phyloP scores from a whole-genome alignment of 1,140 invertebrate genomes.

The Drosophila bocqueti region DNA sequence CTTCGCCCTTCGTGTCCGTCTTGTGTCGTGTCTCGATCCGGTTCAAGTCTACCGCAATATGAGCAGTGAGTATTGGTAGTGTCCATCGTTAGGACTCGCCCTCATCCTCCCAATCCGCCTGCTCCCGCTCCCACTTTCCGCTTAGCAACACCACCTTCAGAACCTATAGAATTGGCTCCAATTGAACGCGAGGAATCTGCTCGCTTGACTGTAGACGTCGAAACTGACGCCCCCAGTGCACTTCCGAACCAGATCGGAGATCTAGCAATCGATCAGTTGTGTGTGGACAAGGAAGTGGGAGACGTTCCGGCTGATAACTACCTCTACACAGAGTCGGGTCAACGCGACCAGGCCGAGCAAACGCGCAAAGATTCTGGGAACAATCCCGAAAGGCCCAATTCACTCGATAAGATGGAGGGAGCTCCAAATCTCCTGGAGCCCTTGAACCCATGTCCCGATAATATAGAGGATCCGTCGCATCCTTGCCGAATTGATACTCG shows the following conservation, averaged over 20 bases:
- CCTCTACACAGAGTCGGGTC: constrained; percentile 14
- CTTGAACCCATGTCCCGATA: constrained; percentile 20
- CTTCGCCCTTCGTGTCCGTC: constrained; percentile 5
- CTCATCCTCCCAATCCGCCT: constrained; percentile 7
- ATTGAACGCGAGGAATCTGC: constrained; percentile 8
- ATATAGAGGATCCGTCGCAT: background rate
- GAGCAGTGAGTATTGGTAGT: constrained; percentile 71
- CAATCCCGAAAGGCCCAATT: constrained; percentile 41
- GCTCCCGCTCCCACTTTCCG: constrained; percentile 10
- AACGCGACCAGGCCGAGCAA: constrained; percentile 40
- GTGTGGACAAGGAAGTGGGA: constrained; percentile 22
- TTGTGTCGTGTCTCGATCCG: background rate
- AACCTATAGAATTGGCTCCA: background rate
- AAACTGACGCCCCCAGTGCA: background rate
- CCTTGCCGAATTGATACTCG: constrained; percentile 49
- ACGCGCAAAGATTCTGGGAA: constrained; percentile 29
- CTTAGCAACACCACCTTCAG: background rate
- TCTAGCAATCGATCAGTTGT: constrained; percentile 28
- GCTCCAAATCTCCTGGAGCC: constrained; percentile 33
- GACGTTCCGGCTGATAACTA: constrained; percentile 37
- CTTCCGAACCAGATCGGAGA: background rate
- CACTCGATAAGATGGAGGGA: constrained; percentile 40
- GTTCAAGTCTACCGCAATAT: constrained; percentile 72
- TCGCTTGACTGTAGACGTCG: background rate
- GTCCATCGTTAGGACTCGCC: constrained; percentile 1